A percentile compares a stretch with the other conserved stretches of the same genome.
phyloP scores from a whole-genome alignment of 2,797 vertebrate genomes.

The Notamacropus eugenii region DNA sequence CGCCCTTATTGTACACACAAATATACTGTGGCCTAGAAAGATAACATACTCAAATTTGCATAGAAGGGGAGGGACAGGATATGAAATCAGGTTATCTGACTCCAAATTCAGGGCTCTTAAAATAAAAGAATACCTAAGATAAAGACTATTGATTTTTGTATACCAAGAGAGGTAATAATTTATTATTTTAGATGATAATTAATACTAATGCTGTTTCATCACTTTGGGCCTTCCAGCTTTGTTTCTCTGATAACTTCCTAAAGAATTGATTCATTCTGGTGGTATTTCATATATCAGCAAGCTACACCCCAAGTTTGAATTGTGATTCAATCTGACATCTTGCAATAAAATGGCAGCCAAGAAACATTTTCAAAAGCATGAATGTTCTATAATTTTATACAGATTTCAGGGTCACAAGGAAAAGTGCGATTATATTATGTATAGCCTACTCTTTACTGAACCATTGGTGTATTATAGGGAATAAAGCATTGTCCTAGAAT shows the following conservation, averaged over 20 bases:
- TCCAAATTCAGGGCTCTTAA: not conserved
- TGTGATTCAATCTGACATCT: constrained; percentile 45
- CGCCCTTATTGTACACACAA: not conserved
- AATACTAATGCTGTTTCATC: constrained; percentile 48
- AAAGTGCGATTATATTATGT: constrained; percentile 21
- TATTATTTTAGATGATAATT: constrained; percentile 37
- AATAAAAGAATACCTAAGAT: not conserved
- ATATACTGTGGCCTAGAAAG: not conserved
- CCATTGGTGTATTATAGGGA: not conserved
- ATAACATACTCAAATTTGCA: not conserved
- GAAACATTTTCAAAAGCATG: not conserved
- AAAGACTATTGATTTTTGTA: not conserved
- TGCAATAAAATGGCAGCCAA: constrained; percentile 39
- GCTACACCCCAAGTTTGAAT: constrained; percentile 23
- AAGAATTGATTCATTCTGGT: constrained; percentile 30
- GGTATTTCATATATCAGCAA: not conserved
- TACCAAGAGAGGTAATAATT: constrained; percentile 45
- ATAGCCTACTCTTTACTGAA: constrained; percentile 32
- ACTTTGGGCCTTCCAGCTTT: constrained; percentile 45
- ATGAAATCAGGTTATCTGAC: not conserved
- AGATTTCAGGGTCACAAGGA: not conserved
- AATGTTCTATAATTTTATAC: constrained; percentile 2
- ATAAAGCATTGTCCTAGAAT: not conserved
- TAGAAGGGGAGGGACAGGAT: not conserved
- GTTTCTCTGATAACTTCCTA: constrained; percentile 23